Conservation (phyloP, 2,113 vertebrate species). For the Rallus limicola region DNA sequence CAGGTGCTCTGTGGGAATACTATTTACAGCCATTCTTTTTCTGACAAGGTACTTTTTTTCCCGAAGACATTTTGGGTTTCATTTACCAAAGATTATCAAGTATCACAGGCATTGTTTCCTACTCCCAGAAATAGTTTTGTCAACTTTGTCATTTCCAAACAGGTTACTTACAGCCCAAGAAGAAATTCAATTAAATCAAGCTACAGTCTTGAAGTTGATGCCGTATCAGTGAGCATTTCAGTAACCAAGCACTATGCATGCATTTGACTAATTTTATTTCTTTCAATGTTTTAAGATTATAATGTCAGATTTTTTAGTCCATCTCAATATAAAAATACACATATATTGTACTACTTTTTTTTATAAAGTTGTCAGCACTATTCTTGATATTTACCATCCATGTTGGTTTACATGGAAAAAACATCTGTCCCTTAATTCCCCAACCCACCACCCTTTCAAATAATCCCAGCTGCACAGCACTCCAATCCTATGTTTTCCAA, state of each 20-base stretch:
- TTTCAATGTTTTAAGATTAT: not conserved
- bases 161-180: not conserved
- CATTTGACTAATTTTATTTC: not conserved
- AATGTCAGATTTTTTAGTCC: not conserved
- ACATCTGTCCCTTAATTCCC: conserved; percentile 6
- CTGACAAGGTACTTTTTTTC: not conserved
- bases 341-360: not conserved
- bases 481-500: conserved; percentile 26
- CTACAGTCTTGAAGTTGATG: not conserved
- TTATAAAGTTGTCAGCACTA: not conserved
- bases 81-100: not conserved
- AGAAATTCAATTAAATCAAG: not conserved
- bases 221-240: not conserved
- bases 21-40: not conserved
- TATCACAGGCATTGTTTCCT: not conserved
- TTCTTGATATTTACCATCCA: not conserved
- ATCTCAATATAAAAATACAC: not conserved
- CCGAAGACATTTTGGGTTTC: not conserved
- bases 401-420: not conserved
- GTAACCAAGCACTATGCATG: not conserved
- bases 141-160: not conserved
- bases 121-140: not conserved
- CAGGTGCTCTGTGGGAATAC: not conserved
- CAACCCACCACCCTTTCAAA: not conserved
- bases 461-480: not conserved